Evolutionary conservation across 2,113 vertebrate species (phyloP).

Genomic region (Myanophis thanlyinensis): DNA sequence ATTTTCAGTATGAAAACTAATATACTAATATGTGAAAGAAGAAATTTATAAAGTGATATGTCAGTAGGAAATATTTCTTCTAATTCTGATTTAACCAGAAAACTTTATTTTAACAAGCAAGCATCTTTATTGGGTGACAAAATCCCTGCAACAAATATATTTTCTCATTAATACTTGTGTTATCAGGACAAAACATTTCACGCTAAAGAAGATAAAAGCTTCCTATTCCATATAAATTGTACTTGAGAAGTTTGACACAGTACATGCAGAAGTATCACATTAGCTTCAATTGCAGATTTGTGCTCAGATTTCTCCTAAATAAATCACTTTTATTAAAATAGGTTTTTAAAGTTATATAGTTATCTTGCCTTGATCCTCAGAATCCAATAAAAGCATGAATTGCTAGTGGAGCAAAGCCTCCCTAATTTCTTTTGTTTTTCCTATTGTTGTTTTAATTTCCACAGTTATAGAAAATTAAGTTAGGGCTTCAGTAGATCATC

Average conservation of each 20-base stretch:
- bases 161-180: background rate
- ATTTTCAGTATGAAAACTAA: background rate
- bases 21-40: background rate
- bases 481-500: fast-evolving
- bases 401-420: background rate
- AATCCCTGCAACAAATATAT: slow-evolving; percentile 7
- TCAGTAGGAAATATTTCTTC: background rate
- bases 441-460: background rate
- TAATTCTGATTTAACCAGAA: background rate
- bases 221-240: background rate
- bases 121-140: background rate
- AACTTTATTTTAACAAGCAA: background rate
- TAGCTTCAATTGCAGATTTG: background rate
- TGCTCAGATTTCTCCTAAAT: background rate
- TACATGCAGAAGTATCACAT: background rate
- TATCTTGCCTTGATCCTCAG: background rate
- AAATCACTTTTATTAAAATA: background rate
- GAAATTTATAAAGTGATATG: background rate
- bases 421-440: background rate
- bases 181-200: background rate
- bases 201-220: slow-evolving; percentile 8
- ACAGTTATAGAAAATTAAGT: background rate
- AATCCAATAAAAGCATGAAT: background rate
- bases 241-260: background rate
- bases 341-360: background rate